Conservation (phyloP, 2,888 invertebrate genomes). For the Boloria selene region DNA sequence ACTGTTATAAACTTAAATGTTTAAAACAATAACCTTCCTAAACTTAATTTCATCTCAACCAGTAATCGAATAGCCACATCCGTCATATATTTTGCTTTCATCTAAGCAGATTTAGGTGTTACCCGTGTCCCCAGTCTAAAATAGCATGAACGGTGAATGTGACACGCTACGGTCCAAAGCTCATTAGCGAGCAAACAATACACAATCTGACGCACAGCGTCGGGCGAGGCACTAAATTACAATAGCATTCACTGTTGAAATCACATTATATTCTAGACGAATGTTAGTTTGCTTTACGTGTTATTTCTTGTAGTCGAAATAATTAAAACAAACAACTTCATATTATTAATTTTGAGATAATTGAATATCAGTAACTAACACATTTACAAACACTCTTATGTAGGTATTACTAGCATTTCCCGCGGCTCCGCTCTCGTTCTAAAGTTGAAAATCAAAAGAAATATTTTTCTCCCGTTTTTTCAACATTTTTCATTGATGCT, state of each 20-base stretch:
- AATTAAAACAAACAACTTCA: too few species aligned
- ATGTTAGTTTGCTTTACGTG: constrained; percentile 8
- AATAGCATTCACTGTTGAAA: constrained; percentile 39
- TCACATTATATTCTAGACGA: constrained; percentile 40
- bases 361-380: too few species aligned
- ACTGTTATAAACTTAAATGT: too few species aligned
- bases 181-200: constrained; percentile 43
- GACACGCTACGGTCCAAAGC: constrained; percentile 31
- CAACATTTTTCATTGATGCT: too few species aligned
- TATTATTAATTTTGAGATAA: too few species aligned
- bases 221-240: constrained; percentile 35
- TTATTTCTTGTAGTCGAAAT: background rate
- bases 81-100: constrained; percentile 13
- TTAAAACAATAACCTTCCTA: too few species aligned
- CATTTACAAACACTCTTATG: too few species aligned
- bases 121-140: constrained; percentile 16
- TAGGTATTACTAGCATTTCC: too few species aligned
- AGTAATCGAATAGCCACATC: constrained; percentile 2
- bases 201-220: constrained; percentile 37
- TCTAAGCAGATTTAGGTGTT: constrained; percentile 12
- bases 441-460: too few species aligned
- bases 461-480: too few species aligned
- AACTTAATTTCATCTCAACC: background rate
- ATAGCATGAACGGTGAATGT: constrained; percentile 27
- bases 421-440: too few species aligned